Percentiles rank a stretch among this genome's conserved stretches.
These are phyloP conservation scores for Xestoiulus laeticollis DNA, from an alignment of 2,888 invertebrate species.

Conservation along the genomic window DNA sequence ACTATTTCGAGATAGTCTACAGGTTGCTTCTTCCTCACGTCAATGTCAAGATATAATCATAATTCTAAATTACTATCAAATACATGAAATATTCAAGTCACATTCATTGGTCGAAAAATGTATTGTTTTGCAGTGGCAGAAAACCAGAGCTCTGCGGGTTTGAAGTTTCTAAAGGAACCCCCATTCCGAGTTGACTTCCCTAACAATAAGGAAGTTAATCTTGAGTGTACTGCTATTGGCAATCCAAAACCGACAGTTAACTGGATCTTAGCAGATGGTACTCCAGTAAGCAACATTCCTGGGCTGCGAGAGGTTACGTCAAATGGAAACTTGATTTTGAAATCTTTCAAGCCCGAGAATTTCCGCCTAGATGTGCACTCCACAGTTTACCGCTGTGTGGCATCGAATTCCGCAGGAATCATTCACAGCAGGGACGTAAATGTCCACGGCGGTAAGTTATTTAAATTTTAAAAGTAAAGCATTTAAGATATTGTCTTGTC, in stretches of 20 bases:
- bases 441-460: slow-evolving; percentile 44
- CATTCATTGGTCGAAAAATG: not conserved
- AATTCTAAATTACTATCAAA: too few species aligned
- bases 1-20: not conserved
- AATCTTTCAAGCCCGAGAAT: not conserved
- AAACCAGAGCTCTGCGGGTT: not conserved
- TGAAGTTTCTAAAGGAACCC: slow-evolving; percentile 16
- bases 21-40: not conserved
- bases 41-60: not conserved
- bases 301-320: slow-evolving; percentile 17
- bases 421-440: slow-evolving; percentile 38
- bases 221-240: slow-evolving; percentile 23
- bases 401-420: slow-evolving; percentile 27
- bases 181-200: slow-evolving; percentile 38
- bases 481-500: not conserved
- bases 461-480: not conserved
- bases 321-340: slow-evolving; percentile 19
- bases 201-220: slow-evolving; percentile 9
- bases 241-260: slow-evolving; percentile 20
- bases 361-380: slow-evolving; percentile 44
- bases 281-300: not conserved
- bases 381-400: slow-evolving; percentile 44
- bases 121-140: not conserved
- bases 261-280: slow-evolving; percentile 47
- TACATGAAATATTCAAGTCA: not conserved